These are phyloP conservation scores for Okamejei kenojei DNA, from an alignment of 2,797 vertebrate genomes.

Conservation along the genomic window DNA sequence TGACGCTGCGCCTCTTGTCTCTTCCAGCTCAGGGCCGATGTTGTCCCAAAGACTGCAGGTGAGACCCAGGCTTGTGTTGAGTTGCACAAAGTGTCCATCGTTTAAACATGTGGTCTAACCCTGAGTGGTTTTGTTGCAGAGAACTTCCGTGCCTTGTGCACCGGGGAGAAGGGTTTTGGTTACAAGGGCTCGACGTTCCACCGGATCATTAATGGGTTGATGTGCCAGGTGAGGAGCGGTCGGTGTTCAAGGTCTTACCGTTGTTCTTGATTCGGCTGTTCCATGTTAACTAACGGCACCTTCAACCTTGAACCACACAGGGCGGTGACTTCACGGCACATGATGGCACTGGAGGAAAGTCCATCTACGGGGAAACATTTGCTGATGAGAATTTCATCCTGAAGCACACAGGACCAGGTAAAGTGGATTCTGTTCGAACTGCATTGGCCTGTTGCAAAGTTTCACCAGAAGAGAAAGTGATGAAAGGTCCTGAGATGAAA, in stretches of 20 bases:
- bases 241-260: neutral
- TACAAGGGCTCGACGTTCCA: conserved; percentile 95
- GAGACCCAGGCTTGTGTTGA: conserved; percentile 36
- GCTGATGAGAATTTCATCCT: conserved; percentile 87
- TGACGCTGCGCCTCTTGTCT: conserved; percentile 23
- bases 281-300: neutral
- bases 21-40: conserved; percentile 76
- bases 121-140: conserved; percentile 57
- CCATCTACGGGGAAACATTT: conserved; percentile 90
- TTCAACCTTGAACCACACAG: conserved; percentile 51
- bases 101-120: neutral
- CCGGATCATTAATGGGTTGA: conserved; percentile 88
- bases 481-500: no score
- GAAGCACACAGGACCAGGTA: neutral
- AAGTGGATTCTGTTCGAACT: neutral
- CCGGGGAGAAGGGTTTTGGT: conserved; percentile 85
- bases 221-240: conserved; percentile 79
- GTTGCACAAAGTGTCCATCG: neutral
- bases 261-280: neutral
- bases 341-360: conserved; percentile 91
- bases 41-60: conserved; percentile 95
- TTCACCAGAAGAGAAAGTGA: neutral
- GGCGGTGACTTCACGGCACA: conserved; percentile 93
- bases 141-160: conserved; percentile 90
- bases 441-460: neutral